Evolutionary conservation across 2,797 vertebrate genomes (phyloP).

Genomic region (Artibeus jamaicensis): DNA sequence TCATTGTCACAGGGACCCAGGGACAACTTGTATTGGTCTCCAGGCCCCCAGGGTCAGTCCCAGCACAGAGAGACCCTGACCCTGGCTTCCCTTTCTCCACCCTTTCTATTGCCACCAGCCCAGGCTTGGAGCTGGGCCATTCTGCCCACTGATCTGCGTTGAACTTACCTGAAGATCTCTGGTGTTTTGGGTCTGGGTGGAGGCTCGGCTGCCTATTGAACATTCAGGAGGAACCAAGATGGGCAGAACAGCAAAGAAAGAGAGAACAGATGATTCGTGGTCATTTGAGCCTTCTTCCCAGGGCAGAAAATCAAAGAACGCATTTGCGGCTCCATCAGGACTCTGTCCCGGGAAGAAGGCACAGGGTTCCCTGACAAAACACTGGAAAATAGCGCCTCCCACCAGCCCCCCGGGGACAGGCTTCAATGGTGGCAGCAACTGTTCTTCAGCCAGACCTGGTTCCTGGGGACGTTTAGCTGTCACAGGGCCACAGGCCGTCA

Average conservation of each 20-base stretch:
- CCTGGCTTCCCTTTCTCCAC: background rate
- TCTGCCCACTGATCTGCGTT: background rate
- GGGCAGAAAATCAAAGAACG: background rate
- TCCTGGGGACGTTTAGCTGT: background rate
- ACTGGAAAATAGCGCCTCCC: background rate
- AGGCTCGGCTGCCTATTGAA: conserved; percentile 85
- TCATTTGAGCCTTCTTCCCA: background rate
- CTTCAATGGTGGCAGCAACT: background rate
- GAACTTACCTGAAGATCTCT: conserved; percentile 90
- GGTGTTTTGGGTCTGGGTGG: conserved; percentile 89
- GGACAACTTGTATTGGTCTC: background rate
- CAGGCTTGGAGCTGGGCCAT: background rate
- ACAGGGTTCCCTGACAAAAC: background rate
- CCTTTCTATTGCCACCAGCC: fast-evolving
- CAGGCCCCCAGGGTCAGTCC: background rate
- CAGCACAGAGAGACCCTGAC: background rate
- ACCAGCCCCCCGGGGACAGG: background rate
- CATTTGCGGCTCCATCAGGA: background rate
- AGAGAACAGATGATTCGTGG: conserved; percentile 1
- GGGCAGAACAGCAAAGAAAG: background rate
- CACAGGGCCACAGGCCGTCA: background rate
- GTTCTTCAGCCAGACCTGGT: background rate
- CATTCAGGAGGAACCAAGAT: background rate
- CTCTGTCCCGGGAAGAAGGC: background rate
- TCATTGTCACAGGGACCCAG: fast-evolving